phyloP scores from a whole-genome alignment of 2,113 vertebrate species.

The Laterallus jamaicensis region DNA sequence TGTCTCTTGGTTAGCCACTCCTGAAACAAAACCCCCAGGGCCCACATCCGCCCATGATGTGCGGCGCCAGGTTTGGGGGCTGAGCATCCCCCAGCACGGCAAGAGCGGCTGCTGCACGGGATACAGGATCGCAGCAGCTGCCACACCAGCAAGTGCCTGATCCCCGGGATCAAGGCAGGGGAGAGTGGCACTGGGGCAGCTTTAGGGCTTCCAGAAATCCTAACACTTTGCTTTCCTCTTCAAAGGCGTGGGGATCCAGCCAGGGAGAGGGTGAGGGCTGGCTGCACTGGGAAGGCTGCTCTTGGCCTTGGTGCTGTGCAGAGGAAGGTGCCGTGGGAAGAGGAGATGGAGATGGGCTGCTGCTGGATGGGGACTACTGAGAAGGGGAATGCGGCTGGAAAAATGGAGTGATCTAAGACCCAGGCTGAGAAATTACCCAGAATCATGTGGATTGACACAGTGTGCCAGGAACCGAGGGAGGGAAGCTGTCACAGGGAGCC shows the following conservation, averaged over 20 bases:
- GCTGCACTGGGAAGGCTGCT: rapidly evolving
- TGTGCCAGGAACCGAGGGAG: not conserved
- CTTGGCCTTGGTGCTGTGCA: not conserved
- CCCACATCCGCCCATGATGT: rapidly evolving
- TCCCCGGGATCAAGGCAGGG: not conserved
- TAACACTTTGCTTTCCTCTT: not conserved
- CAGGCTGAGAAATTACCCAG: not conserved
- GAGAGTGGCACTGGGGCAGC: rapidly evolving
- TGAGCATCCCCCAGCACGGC: rapidly evolving
- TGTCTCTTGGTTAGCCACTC: not conserved
- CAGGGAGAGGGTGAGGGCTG: not conserved
- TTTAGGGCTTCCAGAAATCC: not conserved
- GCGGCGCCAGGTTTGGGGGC: not conserved
- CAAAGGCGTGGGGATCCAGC: rapidly evolving
- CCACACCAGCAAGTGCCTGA: rapidly evolving
- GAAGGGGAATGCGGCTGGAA: not conserved
- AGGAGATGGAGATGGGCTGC: not conserved
- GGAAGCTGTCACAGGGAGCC: not conserved
- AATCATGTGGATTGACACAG: rapidly evolving
- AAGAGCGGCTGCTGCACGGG: rapidly evolving
- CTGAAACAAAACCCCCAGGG: not conserved
- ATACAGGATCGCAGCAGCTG: rapidly evolving
- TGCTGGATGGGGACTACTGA: not conserved
- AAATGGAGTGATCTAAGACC: rapidly evolving
- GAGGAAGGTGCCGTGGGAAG: not conserved